Evolutionary conservation across 2,888 invertebrate species (phyloP), one percentile per base, ranked within the genome.

Genomic region (Molorchus minor): DNA sequence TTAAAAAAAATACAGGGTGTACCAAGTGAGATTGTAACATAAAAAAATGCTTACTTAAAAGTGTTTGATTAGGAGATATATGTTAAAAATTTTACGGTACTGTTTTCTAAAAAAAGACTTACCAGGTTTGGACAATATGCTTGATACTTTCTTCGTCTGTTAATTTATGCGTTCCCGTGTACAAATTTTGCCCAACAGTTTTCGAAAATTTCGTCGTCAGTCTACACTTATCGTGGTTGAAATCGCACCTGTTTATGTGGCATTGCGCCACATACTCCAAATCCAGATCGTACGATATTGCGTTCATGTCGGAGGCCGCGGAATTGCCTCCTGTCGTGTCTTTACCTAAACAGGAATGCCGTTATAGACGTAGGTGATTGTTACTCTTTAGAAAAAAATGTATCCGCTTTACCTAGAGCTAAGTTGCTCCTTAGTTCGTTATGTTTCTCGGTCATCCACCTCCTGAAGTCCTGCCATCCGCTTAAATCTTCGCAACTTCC

Each of bases 241-340:
- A 56, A 16, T 49, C 44, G 36, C 71, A 71, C 8, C 41, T 52
- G 13, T 66, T 65, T 10, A 64, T 56, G 56, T 68, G 64, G 58
- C 71, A 71, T 13, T 45, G 43, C 1, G 71, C 67, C 7, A 65
- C 58, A 45, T 57, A 65, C 49, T 71, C 71, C 16, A 71, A 36
- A 20, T 67, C 64, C 16, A 61, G 46, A 41, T 69, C 66, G 55
- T 69, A 71, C 2, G 61, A 61, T 16, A 65, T 5, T 0, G 55
- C 57, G 30, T 30, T 45, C 65, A 65, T 65, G 36, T 65, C 46
- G 2, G 65, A 33, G 10, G 56, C 61, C 3, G 35, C 33, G 15
- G 30, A 53, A 10, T 56, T 62, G 2, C 44, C 58, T 7, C 62
- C 61, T 44, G 58, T 47, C 3, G 40, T 61, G 33, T 65, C 62